Evolutionary conservation across 2,113 vertebrate genomes (phyloP).

Genomic region (Boleophthalmus pectinirostris): DNA sequence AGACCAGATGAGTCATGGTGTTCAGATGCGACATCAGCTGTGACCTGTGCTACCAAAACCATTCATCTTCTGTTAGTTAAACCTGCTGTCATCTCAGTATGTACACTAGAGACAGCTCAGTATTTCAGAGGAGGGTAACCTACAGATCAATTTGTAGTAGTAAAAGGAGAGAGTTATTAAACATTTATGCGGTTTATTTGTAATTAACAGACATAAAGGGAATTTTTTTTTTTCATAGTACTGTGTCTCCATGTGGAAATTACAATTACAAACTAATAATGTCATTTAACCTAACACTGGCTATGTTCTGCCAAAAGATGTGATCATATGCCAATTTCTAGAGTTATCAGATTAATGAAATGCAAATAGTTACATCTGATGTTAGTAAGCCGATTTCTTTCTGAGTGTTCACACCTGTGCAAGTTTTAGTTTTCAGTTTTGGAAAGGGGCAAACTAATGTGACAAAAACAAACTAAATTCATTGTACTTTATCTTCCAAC

Average conservation of each 20-base stretch:
- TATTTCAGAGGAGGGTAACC: neutral
- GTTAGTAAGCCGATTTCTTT: too few species aligned
- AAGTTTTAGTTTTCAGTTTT: too few species aligned
- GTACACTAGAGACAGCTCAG: neutral
- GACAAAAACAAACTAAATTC: too few species aligned
- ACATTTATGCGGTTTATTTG: too few species aligned
- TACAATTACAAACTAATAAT: neutral
- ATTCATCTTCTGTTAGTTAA: constrained; percentile 18
- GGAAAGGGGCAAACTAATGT: too few species aligned
- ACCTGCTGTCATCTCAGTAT: neutral
- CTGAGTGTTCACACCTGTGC: too few species aligned
- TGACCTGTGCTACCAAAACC: constrained; percentile 1
- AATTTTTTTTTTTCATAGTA: neutral
- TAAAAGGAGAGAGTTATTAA: neutral
- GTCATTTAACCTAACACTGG: too few species aligned
- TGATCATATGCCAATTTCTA: too few species aligned
- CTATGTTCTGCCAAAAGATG: too few species aligned
- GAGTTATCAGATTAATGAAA: too few species aligned
- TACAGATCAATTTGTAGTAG: neutral
- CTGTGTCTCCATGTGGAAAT: neutral
- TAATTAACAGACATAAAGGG: neutral
- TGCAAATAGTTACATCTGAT: too few species aligned
- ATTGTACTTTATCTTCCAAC: too few species aligned
- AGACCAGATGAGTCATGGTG: constrained; percentile 6
- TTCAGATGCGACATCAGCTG: constrained; percentile 4